A percentile compares a stretch with the other conserved stretches of the same genome.
Conservation (phyloP, 2,888 invertebrate species). For the Clanis bilineata region DNA sequence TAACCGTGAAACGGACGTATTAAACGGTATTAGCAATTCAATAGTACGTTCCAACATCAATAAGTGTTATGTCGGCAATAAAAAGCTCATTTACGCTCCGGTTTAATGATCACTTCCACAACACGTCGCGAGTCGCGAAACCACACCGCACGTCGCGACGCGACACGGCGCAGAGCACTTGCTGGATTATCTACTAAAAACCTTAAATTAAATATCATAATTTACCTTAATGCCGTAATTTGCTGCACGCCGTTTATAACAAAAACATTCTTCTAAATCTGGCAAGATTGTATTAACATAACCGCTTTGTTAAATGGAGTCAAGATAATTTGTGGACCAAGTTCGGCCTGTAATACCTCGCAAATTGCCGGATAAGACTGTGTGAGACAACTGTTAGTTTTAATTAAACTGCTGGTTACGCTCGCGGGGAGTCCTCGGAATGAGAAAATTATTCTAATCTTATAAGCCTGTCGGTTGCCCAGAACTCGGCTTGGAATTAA, state of each 20-base stretch:
- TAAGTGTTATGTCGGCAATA: slow-evolving; percentile 66
- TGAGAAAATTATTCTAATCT: slow-evolving; percentile 82
- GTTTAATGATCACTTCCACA: slow-evolving; percentile 61
- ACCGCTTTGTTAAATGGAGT: slow-evolving; percentile 80
- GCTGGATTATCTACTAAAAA: slow-evolving; percentile 45
- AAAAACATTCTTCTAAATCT: slow-evolving; percentile 75
- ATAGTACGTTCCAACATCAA: slow-evolving; percentile 66
- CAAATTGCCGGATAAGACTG: slow-evolving; percentile 82
- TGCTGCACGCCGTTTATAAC: slow-evolving; percentile 61
- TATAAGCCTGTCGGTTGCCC: slow-evolving; percentile 75
- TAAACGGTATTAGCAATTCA: slow-evolving; percentile 69
- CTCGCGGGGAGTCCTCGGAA: slow-evolving; percentile 74
- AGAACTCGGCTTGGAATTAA: slow-evolving; percentile 69
- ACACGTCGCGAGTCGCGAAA: slow-evolving; percentile 33
- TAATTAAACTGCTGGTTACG: slow-evolving; percentile 80
- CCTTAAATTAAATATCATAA: slow-evolving; percentile 63
- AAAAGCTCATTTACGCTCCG: slow-evolving; percentile 64
- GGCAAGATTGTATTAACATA: slow-evolving; percentile 77
- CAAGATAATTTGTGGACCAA: slow-evolving; percentile 80
- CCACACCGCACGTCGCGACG: slow-evolving; percentile 36
- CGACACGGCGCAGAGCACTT: slow-evolving; percentile 34
- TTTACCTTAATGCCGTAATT: slow-evolving; percentile 69
- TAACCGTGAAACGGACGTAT: slow-evolving; percentile 59
- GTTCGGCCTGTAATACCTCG: slow-evolving; percentile 81
- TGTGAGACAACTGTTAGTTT: slow-evolving; percentile 83